Percentiles rank a stretch among this genome's conserved stretches.
These are phyloP conservation scores for Chiropotes sagulatus DNA, from an alignment of 2,797 vertebrate species.

Conservation along the genomic window DNA sequence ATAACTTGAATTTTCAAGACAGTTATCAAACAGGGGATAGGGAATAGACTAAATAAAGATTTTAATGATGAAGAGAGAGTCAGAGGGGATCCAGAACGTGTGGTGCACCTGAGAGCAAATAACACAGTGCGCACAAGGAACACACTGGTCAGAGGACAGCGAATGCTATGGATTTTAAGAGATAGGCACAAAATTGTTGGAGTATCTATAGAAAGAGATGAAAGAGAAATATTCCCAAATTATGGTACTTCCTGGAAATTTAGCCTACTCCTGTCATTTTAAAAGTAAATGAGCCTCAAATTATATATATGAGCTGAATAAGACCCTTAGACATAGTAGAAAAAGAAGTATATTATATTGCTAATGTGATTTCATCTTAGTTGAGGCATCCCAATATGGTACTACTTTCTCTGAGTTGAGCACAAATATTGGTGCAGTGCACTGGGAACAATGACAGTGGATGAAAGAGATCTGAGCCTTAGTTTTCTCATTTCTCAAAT, in stretches of 20 bases:
- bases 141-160: background rate
- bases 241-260: background rate
- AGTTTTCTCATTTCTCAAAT: conserved; percentile 25
- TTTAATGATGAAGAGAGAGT: background rate
- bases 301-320: background rate
- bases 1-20: background rate
- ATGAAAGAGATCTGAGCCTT: background rate
- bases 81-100: background rate
- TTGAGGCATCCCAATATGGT: background rate
- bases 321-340: background rate
- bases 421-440: background rate
- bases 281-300: background rate
- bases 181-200: background rate
- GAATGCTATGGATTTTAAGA: background rate
- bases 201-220: background rate
- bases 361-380: background rate
- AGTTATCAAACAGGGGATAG: background rate
- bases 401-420: conserved; percentile 36
- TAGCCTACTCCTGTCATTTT: background rate
- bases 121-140: background rate
- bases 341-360: conserved; percentile 25
- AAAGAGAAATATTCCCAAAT: background rate
- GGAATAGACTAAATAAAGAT: background rate
- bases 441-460: background rate
- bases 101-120: background rate